Conservation (phyloP, 2,888 invertebrate genomes). For the Pollenia angustigena region DNA sequence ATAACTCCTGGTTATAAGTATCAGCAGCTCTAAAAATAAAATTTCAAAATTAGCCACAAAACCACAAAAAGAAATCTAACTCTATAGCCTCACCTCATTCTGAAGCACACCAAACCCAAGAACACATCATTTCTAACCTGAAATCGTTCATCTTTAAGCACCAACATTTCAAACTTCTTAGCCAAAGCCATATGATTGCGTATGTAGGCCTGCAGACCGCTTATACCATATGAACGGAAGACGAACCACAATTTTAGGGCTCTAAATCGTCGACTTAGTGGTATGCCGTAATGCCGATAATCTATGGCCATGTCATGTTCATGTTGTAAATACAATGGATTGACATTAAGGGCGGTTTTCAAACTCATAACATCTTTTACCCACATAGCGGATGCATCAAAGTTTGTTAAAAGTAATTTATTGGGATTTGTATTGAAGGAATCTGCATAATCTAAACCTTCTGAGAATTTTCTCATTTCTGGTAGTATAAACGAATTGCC, state of each 20-base stretch:
- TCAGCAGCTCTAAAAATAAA: slow-evolving; percentile 86
- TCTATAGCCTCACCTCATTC: slow-evolving; percentile 84
- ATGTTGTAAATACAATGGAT: slow-evolving; percentile 93
- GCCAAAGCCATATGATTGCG: slow-evolving; percentile 92
- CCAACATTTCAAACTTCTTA: slow-evolving; percentile 89
- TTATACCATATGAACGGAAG: slow-evolving; percentile 91
- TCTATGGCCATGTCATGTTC: slow-evolving; percentile 90
- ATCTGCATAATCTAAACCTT: slow-evolving; percentile 90
- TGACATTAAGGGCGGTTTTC: slow-evolving; percentile 93
- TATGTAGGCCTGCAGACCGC: slow-evolving; percentile 92
- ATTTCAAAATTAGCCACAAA: background rate
- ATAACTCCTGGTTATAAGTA: slow-evolving; percentile 89
- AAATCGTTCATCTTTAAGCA: slow-evolving; percentile 89
- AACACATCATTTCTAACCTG: slow-evolving; percentile 91
- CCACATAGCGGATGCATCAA: slow-evolving; percentile 95
- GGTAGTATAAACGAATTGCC: slow-evolving; percentile 94
- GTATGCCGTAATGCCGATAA: slow-evolving; percentile 94
- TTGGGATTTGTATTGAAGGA: slow-evolving; percentile 96
- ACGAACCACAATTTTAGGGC: slow-evolving; percentile 96
- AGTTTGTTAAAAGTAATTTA: slow-evolving; percentile 93
- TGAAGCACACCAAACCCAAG: slow-evolving; percentile 91
- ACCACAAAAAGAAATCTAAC: background rate
- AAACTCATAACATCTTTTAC: slow-evolving; percentile 90
- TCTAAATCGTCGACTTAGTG: slow-evolving; percentile 92
- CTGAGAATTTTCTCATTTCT: slow-evolving; percentile 88